Conservation (phyloP, 2,797 vertebrate species). For the Babyrousa celebensis region DNA sequence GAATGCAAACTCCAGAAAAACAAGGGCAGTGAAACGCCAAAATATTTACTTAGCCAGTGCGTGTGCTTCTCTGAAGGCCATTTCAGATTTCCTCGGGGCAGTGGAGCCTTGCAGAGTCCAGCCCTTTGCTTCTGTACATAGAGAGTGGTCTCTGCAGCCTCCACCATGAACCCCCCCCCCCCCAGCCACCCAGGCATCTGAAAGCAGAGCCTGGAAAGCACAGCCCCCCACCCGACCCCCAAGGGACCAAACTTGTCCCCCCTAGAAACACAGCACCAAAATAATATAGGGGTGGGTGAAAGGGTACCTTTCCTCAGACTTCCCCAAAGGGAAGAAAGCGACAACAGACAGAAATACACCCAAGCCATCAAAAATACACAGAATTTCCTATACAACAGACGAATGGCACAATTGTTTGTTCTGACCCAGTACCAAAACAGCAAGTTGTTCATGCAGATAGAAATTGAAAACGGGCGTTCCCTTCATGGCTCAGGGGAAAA, state of each 20-base stretch:
- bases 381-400: not conserved
- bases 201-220: not conserved
- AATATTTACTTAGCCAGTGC: slow-evolving; percentile 51
- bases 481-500: no score
- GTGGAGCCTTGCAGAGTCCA: not conserved
- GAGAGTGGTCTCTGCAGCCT: not conserved
- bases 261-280: not conserved
- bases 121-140: not conserved
- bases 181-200: not conserved
- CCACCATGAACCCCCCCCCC: no score
- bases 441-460: slow-evolving; percentile 8
- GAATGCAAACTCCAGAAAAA: slow-evolving; percentile 67
- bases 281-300: not conserved
- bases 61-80: slow-evolving; percentile 13
- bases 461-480: not conserved
- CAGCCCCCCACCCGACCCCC: not conserved
- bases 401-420: not conserved
- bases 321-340: slow-evolving; percentile 45
- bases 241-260: not conserved
- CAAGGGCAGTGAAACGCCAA: not conserved
- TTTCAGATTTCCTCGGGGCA: slow-evolving; percentile 5
- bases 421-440: not conserved
- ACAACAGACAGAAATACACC: not conserved
- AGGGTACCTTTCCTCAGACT: not conserved
- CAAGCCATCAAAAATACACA: not conserved